These are phyloP conservation scores for Epicauta chinensis DNA, from an alignment of 1,140 invertebrate genomes.

Conservation along the genomic window DNA sequence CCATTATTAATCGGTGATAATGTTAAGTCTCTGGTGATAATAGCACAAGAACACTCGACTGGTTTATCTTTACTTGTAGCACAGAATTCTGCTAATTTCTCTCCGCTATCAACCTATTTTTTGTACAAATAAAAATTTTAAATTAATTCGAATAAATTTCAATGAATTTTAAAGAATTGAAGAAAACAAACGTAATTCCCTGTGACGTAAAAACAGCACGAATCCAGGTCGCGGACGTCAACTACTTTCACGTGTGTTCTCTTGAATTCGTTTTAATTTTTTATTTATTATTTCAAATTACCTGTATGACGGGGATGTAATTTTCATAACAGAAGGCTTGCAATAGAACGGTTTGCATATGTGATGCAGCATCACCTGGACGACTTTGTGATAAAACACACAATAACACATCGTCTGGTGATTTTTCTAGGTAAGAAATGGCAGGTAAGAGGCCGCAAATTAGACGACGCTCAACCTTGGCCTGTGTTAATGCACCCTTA, in stretches of 20 bases:
- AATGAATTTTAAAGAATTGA: too few relatives aligned
- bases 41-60: conserved; percentile 31
- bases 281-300: conserved; percentile 30
- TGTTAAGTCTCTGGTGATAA: conserved; percentile 31
- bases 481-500: conserved; percentile 50
- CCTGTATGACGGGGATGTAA: conserved; percentile 61
- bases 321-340: conserved; percentile 64
- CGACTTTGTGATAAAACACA: conserved; percentile 55
- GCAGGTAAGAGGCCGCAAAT: conserved; percentile 55
- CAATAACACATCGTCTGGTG: conserved; percentile 54
- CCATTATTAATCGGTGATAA: conserved; percentile 1
- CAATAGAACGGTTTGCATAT: conserved; percentile 63
- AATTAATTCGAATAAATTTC: too few relatives aligned
- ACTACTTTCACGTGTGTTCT: background rate
- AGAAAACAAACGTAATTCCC: too few relatives aligned
- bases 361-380: conserved; percentile 55
- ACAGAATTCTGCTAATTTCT: conserved; percentile 37
- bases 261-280: background rate
- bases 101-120: conserved; percentile 36
- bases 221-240: background rate
- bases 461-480: conserved; percentile 52
- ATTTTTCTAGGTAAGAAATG: conserved; percentile 52
- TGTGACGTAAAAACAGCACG: background rate
- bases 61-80: conserved; percentile 20
- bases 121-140: background rate